A percentile compares a stretch with the other conserved stretches of the same genome.
These are phyloP conservation scores for Nibea coibor DNA, from an alignment of 2,113 vertebrate genomes.

Conservation along the genomic window DNA sequence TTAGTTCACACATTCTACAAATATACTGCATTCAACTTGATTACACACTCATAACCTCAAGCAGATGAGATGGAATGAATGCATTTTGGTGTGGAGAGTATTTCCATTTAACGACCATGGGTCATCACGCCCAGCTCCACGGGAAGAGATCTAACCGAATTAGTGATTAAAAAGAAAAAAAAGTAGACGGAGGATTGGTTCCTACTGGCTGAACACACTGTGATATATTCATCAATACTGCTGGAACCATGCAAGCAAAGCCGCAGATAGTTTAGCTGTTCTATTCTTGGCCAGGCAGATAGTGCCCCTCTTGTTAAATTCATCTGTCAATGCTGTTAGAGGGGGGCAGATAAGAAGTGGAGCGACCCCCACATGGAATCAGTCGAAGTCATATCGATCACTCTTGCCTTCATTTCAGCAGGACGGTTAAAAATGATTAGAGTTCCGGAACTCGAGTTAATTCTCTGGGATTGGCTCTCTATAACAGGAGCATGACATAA, in stretches of 20 bases:
- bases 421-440: constrained; percentile 74
- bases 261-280: constrained; percentile 49
- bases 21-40: constrained; percentile 8
- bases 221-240: constrained; percentile 73
- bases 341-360: constrained; percentile 62
- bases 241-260: constrained; percentile 61
- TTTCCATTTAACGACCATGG: constrained; percentile 45
- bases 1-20: constrained; percentile 4
- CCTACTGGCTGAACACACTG: constrained; percentile 55
- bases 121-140: constrained; percentile 22
- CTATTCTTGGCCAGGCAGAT: constrained; percentile 58
- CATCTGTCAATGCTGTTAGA: constrained; percentile 70
- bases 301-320: constrained; percentile 67
- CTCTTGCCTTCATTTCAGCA: constrained; percentile 65
- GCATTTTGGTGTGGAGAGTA: constrained; percentile 30
- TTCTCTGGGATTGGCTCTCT: constrained; percentile 69
- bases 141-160: constrained; percentile 31
- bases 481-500: constrained; percentile 74
- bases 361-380: constrained; percentile 55
- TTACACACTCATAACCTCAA: constrained; percentile 27
- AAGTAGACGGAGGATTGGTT: constrained; percentile 45
- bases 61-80: constrained; percentile 33
- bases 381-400: constrained; percentile 73
- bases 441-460: constrained; percentile 72
- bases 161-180: constrained; percentile 14